Evolutionary conservation across 2,113 vertebrate species (phyloP).

Genomic region (Oreotrochilus melanogaster): DNA sequence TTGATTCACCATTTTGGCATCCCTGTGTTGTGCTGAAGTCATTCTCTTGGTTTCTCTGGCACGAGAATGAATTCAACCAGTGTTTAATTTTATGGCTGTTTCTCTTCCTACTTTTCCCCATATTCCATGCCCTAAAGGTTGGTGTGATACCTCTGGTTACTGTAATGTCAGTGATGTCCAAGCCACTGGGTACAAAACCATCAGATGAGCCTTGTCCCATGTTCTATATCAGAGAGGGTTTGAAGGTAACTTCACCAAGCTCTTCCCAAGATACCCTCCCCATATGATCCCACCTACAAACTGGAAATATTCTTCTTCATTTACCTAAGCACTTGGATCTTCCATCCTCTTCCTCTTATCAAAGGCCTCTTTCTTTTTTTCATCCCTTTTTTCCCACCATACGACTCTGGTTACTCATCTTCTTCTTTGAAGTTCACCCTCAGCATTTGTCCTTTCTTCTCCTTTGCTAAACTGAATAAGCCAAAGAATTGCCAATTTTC

Average conservation of each 20-base stretch:
- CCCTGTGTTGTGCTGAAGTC: rapidly evolving
- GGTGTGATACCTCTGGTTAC: not conserved
- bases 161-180: not conserved
- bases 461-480: not conserved
- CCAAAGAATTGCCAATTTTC: not conserved
- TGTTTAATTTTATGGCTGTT: not conserved
- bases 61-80: not conserved
- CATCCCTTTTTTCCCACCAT: not conserved
- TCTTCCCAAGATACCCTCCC: not conserved
- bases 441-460: not conserved
- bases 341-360: not conserved
- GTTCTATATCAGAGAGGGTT: not conserved
- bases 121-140: not conserved
- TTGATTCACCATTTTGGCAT: not conserved
- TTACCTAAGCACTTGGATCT: not conserved
- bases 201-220: not conserved
- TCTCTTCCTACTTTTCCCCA: not conserved
- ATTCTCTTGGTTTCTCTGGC: not conserved
- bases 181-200: not conserved
- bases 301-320: rapidly evolving
- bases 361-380: not conserved
- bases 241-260: not conserved
- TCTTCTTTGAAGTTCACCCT: not conserved
- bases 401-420: not conserved
- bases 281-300: not conserved